Conservation (phyloP, 2,113 vertebrate species). For the Microtus richardsoni region DNA sequence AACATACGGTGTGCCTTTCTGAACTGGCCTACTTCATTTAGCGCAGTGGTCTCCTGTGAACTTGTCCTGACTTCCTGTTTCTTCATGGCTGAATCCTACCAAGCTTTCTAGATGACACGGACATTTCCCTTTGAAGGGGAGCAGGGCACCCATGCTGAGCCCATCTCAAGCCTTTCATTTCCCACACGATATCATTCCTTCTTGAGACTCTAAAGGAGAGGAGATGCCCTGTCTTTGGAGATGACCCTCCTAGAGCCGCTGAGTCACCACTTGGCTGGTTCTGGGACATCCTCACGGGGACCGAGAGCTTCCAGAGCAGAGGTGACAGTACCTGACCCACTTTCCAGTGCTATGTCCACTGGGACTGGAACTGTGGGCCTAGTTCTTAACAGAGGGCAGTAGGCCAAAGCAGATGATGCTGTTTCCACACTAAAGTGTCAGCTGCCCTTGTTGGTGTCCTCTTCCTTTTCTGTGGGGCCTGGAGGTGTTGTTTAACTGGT, state of each 20-base stretch:
- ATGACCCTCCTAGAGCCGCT: not conserved
- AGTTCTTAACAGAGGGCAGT: not conserved
- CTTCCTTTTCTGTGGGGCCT: not conserved
- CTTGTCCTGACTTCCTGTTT: not conserved
- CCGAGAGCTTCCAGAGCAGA: not conserved
- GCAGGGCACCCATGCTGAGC: not conserved
- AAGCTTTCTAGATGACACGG: not conserved
- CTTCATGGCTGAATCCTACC: not conserved
- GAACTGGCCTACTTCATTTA: not conserved
- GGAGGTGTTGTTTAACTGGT: not conserved
- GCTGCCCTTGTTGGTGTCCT: not conserved
- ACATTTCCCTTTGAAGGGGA: not conserved
- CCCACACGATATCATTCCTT: not conserved
- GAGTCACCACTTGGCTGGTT: not conserved
- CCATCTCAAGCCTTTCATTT: not conserved
- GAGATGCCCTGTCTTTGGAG: not conserved
- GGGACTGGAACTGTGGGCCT: not conserved
- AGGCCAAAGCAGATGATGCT: not conserved
- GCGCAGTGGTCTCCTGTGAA: not conserved
- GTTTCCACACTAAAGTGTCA: not conserved
- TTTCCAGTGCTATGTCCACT: accelerated
- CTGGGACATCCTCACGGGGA: not conserved
- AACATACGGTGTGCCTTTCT: not conserved
- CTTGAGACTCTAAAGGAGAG: not conserved
- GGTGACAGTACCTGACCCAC: too few relatives aligned